A percentile compares a stretch with the other conserved stretches of the same genome.
Evolutionary conservation across 2,113 vertebrate genomes (phyloP).

Genomic region (Osmerus eperlanus): DNA sequence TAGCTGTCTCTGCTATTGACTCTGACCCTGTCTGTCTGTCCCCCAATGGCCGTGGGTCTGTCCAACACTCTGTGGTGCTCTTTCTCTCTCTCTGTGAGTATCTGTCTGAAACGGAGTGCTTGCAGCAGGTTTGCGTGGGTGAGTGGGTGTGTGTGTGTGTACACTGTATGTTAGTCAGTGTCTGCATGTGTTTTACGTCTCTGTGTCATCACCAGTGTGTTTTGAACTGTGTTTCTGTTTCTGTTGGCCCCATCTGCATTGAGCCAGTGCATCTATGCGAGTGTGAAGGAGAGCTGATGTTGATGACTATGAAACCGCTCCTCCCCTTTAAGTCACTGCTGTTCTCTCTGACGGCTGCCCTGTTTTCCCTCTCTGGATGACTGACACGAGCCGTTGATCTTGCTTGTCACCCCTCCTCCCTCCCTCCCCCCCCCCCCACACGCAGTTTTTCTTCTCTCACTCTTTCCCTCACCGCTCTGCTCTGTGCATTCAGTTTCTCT

Average conservation of each 20-base stretch:
- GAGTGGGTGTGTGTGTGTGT: constrained; percentile 6
- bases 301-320: not conserved
- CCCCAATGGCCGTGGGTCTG: constrained; percentile 63
- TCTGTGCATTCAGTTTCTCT: constrained; percentile 16
- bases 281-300: constrained; percentile 14
- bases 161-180: constrained; percentile 34
- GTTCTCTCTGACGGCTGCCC: constrained; percentile 18
- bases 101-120: constrained; percentile 42
- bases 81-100: constrained; percentile 67
- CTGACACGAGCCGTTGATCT: constrained; percentile 21
- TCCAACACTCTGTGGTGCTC: constrained; percentile 63
- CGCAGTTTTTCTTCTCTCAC: not conserved
- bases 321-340: constrained; percentile 11
- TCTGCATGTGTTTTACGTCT: constrained; percentile 28
- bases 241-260: constrained; percentile 43
- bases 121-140: not conserved
- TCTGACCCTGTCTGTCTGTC: constrained; percentile 69
- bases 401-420: constrained; percentile 3
- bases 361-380: constrained; percentile 15
- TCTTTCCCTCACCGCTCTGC: not conserved
- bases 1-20: constrained; percentile 53
- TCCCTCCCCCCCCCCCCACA: not conserved
- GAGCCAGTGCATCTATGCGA: constrained; percentile 24
- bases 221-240: constrained; percentile 30
- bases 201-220: constrained; percentile 22